Conservation (phyloP, 2,888 invertebrate genomes). For the Neuroscelio doddi region DNA sequence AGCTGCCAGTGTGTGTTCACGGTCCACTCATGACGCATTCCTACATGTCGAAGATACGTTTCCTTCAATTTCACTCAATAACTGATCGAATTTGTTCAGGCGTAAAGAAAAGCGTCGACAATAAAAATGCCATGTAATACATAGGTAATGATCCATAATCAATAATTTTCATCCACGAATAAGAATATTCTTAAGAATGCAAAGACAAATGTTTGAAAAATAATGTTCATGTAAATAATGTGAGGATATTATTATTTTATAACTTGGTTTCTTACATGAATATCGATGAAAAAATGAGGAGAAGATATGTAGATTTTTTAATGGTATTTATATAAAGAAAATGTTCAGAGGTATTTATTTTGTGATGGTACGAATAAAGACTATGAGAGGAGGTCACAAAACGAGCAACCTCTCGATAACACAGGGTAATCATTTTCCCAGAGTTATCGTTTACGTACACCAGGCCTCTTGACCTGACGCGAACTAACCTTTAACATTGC, state of each 20-base stretch:
- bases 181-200: not conserved
- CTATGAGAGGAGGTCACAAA: not conserved
- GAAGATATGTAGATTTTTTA: too few relatives aligned
- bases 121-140: too few relatives aligned
- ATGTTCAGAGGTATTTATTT: not conserved
- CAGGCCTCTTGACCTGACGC: conserved; percentile 10
- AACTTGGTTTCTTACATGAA: too few relatives aligned
- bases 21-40: conserved; percentile 28
- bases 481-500: conserved; percentile 21
- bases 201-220: not conserved
- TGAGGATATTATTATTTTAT: too few relatives aligned
- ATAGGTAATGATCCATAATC: too few relatives aligned
- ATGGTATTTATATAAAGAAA: too few relatives aligned
- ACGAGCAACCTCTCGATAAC: conserved; percentile 4
- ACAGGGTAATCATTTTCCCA: conserved; percentile 41
- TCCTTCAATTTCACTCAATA: conserved; percentile 16
- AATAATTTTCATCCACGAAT: too few relatives aligned
- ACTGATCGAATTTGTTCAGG: too few relatives aligned
- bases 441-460: conserved; percentile 45
- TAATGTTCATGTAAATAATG: too few relatives aligned
- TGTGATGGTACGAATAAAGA: not conserved
- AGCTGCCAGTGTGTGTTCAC: conserved; percentile 17
- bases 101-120: too few relatives aligned
- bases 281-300: too few relatives aligned
- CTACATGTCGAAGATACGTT: not conserved